Evolutionary conservation across 2,797 vertebrate species (phyloP).

Genomic region (Acridotheres tristis): DNA sequence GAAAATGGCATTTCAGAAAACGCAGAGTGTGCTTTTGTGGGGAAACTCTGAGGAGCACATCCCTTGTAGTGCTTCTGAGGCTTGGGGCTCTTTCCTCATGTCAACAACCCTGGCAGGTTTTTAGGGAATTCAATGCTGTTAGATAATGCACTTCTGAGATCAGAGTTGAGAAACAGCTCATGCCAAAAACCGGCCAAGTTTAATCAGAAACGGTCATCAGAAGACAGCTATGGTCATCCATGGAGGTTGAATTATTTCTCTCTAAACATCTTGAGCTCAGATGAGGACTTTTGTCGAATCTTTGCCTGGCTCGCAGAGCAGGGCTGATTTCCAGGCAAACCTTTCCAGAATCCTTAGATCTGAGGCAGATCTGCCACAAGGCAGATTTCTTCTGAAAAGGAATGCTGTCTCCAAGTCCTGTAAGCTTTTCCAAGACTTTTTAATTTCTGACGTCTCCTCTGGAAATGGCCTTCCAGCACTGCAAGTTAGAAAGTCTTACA

Average conservation of each 20-base stretch:
- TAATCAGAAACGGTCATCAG: neutral
- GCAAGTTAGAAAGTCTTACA: neutral
- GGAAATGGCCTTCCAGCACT: neutral
- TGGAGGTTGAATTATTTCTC: neutral
- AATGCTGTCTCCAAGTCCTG: neutral
- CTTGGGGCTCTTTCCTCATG: neutral
- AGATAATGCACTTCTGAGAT: neutral
- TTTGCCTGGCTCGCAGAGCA: neutral
- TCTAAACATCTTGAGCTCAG: neutral
- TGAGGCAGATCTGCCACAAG: neutral
- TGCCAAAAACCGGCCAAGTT: neutral
- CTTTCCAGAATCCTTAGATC: neutral
- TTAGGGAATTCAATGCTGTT: neutral
- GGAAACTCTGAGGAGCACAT: neutral
- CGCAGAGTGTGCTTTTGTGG: accelerated
- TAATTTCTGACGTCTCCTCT: neutral
- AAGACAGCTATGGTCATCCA: neutral
- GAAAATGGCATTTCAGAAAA: accelerated
- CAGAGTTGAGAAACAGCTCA: accelerated
- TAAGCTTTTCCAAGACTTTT: neutral
- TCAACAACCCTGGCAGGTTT: neutral
- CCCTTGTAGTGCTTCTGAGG: accelerated
- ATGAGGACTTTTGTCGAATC: neutral
- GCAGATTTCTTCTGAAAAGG: neutral
- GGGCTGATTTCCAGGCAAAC: neutral